phyloP scores from a whole-genome alignment of 2,797 vertebrate species.

The Megaceryle alcyon region DNA sequence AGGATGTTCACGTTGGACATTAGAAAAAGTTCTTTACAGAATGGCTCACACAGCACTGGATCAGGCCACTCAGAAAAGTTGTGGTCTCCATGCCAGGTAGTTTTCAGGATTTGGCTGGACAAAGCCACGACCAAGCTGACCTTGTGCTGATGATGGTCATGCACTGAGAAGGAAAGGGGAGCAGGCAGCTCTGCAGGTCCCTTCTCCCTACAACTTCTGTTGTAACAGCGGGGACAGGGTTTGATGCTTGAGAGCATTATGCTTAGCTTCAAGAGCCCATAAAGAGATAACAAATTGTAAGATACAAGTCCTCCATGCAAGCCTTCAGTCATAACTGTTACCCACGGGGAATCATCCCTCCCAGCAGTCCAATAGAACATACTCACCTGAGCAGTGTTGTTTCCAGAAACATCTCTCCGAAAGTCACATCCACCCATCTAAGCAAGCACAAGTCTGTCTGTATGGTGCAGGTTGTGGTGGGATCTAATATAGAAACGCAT shows the following conservation, averaged over 20 bases:
- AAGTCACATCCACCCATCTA: not conserved
- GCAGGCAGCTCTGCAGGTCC: not conserved
- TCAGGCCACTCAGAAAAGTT: not conserved
- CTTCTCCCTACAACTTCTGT: not conserved
- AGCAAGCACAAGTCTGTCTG: not conserved
- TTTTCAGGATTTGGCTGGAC: not conserved
- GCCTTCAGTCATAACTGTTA: not conserved
- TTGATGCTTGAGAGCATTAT: not conserved
- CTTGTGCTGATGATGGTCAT: not conserved
- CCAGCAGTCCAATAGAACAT: not conserved
- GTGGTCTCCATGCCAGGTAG: not conserved
- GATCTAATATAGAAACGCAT: conserved; percentile 4
- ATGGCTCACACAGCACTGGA: not conserved
- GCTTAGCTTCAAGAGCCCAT: not conserved
- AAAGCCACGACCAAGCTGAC: not conserved
- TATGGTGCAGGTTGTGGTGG: not conserved
- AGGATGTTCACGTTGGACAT: accelerated
- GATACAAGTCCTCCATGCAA: not conserved
- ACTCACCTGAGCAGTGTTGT: not conserved
- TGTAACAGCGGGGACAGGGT: not conserved
- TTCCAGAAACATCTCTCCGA: not conserved
- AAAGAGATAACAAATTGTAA: not conserved
- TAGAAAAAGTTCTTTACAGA: not conserved
- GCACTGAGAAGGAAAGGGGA: not conserved
- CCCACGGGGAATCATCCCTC: not conserved